These are phyloP conservation scores for Setophaga coronata DNA, from an alignment of 2,113 vertebrate genomes.

Conservation along the genomic window DNA sequence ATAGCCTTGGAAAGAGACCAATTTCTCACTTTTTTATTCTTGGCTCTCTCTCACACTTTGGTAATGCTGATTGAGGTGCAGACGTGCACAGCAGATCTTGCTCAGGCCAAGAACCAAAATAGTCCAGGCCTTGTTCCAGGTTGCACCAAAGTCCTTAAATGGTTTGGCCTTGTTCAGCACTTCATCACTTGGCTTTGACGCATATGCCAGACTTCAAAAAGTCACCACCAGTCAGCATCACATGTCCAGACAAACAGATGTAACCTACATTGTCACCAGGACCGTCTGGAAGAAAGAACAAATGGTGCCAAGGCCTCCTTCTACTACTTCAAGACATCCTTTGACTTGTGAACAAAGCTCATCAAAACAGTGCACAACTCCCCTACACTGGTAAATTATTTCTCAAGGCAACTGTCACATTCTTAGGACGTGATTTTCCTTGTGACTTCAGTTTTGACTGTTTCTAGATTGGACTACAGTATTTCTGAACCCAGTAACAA, in stretches of 20 bases:
- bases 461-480: not conserved
- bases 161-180: not conserved
- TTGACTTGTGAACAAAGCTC: not conserved
- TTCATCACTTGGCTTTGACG: not conserved
- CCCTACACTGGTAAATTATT: not conserved
- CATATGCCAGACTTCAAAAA: conserved; percentile 22
- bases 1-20: not conserved
- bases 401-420: not conserved
- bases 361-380: not conserved
- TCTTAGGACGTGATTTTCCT: not conserved
- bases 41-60: not conserved
- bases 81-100: not conserved
- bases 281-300: not conserved
- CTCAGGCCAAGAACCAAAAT: not conserved
- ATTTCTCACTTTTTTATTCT: not conserved
- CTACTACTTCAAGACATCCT: not conserved
- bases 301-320: not conserved
- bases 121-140: not conserved
- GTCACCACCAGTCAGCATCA: not conserved
- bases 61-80: not conserved
- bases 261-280: not conserved
- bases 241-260: not conserved
- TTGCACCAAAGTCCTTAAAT: not conserved
- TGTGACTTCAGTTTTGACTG: not conserved
- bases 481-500: not conserved